phyloP scores from a whole-genome alignment of 2,888 invertebrate species.

The Lagria hirta region DNA sequence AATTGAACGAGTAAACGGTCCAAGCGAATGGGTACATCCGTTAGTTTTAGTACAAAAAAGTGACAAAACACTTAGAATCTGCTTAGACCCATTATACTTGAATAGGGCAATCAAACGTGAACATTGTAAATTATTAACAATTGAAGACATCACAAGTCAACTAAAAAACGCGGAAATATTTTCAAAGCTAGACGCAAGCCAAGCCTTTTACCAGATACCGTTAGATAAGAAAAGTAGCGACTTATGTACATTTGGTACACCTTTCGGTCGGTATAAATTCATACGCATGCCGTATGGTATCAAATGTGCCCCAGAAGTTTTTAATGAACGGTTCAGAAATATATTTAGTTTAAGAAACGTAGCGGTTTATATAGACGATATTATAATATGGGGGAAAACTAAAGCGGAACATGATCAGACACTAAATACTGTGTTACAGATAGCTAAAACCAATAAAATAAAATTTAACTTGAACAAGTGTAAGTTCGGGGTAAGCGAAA shows the following conservation, averaged over 20 bases:
- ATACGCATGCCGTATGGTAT: constrained; percentile 19
- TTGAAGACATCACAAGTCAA: constrained; percentile 27
- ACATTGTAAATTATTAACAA: constrained; percentile 20
- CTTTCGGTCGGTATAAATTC: constrained; percentile 27
- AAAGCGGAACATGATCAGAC: constrained; percentile 25
- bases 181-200: constrained; percentile 24
- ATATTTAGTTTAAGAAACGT: constrained; percentile 18
- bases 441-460: constrained; percentile 24
- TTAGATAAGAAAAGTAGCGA: constrained; percentile 27
- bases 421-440: constrained; percentile 28
- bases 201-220: constrained; percentile 25
- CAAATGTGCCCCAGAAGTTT: constrained; percentile 19
- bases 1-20: constrained; percentile 26
- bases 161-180: constrained; percentile 26
- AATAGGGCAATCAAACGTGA: constrained; percentile 27
- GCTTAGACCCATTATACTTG: constrained; percentile 30
- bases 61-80: constrained; percentile 28
- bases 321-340: constrained; percentile 14
- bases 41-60: constrained; percentile 31
- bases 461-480: constrained; percentile 36
- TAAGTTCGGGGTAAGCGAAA: constrained; percentile 26
- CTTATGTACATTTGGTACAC: constrained; percentile 29
- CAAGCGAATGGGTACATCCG: constrained; percentile 34
- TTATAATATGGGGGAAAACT: constrained; percentile 23
- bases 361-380: too few relatives aligned